Base-by-base conservation (phyloP, 2,113 vertebrate species). In the Amphiprion ocellaris region DNA sequence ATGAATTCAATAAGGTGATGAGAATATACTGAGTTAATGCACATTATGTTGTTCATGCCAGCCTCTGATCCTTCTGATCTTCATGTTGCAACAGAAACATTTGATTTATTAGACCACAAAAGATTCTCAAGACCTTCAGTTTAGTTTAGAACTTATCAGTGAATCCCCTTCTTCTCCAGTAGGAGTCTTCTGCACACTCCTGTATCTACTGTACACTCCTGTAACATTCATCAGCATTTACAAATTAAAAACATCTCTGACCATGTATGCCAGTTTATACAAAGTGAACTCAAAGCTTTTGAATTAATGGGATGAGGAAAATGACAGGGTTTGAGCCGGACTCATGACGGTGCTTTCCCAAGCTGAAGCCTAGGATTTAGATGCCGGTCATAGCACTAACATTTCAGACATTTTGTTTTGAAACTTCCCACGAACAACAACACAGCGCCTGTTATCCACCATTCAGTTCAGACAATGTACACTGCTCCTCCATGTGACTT, bases 401-500 rank as follows among this genome's bases (percentile, higher is more conserved):
- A 71, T 83, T 77, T 89, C 68, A 87, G 85, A 89, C 89, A 81
- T 92, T 77, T 90, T 89, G 89, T 90, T 82, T 90, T 88, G 52
- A 88, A 84, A 71, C 90, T 88, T 93, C 91, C 92, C 91, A 92
- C 71, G 89, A 84, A 72, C 70, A 68, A 91, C 84, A 93, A 93
- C 90, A 93, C 85, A 90, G 86, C 39, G 5, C 0, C 81, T 64
- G 85, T 94, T 90, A 92, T 93, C 74, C 41, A 67, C 41, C 61
- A 56, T 75, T 74, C 87, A 81, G 87, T 63, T 61, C 68, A 75
- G 88, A 86, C 88, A 74, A 83, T 83, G 84, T 86, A 77, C 84
- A 77, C 77, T 81, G 79, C 82, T 79, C 52, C 77, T 93, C 91
- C 93, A 94, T 95, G 94, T 95, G 94, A 95, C 92, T 94, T 89